A percentile compares a stretch with the other conserved stretches of the same genome.
Evolutionary conservation across 2,113 vertebrate genomes (phyloP).

Genomic region (Barnardius zonarius): DNA sequence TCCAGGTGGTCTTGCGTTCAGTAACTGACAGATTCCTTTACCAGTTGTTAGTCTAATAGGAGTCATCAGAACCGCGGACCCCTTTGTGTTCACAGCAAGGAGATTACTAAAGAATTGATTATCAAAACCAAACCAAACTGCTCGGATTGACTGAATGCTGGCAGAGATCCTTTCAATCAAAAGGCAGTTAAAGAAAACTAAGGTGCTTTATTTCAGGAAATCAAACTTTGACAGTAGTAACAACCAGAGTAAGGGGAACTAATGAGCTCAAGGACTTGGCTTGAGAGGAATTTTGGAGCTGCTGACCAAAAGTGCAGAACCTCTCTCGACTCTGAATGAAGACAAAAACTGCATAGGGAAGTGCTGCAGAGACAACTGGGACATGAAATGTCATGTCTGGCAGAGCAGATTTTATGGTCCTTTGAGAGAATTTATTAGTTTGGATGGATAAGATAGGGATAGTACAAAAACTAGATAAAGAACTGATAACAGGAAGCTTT

Average conservation of each 20-base stretch:
- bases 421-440: neutral
- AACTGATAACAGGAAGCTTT: conserved; percentile 4
- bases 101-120: neutral
- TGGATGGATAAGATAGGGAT: neutral
- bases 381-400: neutral
- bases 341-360: neutral
- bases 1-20: neutral
- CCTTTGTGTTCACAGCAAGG: neutral
- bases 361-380: neutral
- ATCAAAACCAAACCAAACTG: neutral
- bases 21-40: neutral
- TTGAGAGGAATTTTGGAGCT: neutral
- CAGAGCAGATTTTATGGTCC: neutral
- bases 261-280: neutral
- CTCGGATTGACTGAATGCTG: neutral
- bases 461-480: conserved; percentile 25
- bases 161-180: neutral
- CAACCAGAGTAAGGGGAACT: fast-evolving
- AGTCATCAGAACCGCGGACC: neutral
- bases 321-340: neutral
- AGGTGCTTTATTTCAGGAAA: neutral
- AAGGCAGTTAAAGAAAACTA: neutral
- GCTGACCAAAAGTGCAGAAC: neutral
- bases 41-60: neutral
- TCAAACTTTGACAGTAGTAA: neutral